Conservation (phyloP, 2,888 invertebrate genomes). For the Coremacera marginata region DNA sequence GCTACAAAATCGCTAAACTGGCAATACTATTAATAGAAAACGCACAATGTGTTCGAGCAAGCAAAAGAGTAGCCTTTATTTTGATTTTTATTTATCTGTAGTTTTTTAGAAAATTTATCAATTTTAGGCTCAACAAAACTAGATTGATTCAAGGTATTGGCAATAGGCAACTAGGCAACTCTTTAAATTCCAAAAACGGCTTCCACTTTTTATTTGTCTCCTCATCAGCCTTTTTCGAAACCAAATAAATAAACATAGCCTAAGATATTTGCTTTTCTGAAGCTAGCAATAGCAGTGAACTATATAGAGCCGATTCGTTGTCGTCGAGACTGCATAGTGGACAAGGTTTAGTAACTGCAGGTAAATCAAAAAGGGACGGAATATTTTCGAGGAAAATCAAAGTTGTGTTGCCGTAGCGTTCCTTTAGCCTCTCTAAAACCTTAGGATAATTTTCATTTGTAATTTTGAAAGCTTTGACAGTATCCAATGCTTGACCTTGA, state of each 20-base stretch:
- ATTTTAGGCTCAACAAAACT: too few relatives aligned
- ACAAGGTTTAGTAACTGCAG: background rate
- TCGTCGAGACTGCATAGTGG: background rate
- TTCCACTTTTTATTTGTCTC: background rate
- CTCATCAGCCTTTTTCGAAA: background rate
- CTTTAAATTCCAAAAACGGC: background rate
- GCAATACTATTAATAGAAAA: too few relatives aligned
- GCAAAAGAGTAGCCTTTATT: too few relatives aligned
- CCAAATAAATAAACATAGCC: background rate
- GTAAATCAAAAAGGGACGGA: background rate
- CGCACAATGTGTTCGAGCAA: too few relatives aligned
- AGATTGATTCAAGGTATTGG: background rate
- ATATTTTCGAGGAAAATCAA: slow-evolving; percentile 39
- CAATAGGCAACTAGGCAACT: background rate
- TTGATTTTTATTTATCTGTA: too few relatives aligned
- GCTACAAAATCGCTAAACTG: too few relatives aligned
- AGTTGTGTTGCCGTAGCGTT: background rate
- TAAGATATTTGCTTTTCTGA: background rate
- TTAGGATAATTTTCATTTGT: background rate
- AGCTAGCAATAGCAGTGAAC: background rate
- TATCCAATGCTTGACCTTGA: slow-evolving; percentile 38
- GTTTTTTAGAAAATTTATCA: too few relatives aligned
- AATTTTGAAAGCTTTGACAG: slow-evolving; percentile 38
- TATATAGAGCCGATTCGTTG: background rate
- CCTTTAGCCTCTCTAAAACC: background rate